Conservation (phyloP, 2,888 invertebrate species). For the Caenorhabditis angaria region DNA sequence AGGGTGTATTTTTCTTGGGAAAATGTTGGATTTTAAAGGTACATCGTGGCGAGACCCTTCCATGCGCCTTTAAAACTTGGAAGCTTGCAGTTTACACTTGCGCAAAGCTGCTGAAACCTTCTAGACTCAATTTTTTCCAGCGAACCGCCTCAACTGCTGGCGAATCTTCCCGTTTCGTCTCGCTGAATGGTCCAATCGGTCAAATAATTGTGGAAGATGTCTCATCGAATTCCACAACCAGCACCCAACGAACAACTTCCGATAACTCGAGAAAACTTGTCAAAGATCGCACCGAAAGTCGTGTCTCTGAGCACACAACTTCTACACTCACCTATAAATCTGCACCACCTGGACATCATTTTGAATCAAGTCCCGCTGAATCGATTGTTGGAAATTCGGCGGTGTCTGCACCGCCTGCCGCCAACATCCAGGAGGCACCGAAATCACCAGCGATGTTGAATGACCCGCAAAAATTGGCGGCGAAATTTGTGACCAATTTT, state of each 20-base stretch:
- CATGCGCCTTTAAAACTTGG: no score
- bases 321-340: slow-evolving; percentile 42
- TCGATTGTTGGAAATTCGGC: slow-evolving; percentile 38
- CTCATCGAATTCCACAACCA: slow-evolving; percentile 7
- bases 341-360: slow-evolving; percentile 21
- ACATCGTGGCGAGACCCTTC: no score
- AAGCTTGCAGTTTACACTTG: no score
- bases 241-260: no score
- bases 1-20: no score
- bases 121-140: slow-evolving; percentile 12
- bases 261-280: slow-evolving; percentile 9
- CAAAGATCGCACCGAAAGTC: slow-evolving; percentile 26
- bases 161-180: slow-evolving; percentile 33
- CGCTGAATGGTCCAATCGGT: slow-evolving; percentile 26
- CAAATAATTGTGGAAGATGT: slow-evolving; percentile 30
- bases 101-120: neutral
- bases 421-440: neutral
- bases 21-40: no score
- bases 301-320: slow-evolving; percentile 30
- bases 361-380: slow-evolving; percentile 16
- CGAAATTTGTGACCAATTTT: slow-evolving; percentile 38
- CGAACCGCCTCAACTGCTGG: slow-evolving; percentile 33
- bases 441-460: neutral
- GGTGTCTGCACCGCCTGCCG: slow-evolving; percentile 30
- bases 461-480: slow-evolving; percentile 27